phyloP scores from a whole-genome alignment of 2,113 vertebrate species.

The Gallinago undulata region DNA sequence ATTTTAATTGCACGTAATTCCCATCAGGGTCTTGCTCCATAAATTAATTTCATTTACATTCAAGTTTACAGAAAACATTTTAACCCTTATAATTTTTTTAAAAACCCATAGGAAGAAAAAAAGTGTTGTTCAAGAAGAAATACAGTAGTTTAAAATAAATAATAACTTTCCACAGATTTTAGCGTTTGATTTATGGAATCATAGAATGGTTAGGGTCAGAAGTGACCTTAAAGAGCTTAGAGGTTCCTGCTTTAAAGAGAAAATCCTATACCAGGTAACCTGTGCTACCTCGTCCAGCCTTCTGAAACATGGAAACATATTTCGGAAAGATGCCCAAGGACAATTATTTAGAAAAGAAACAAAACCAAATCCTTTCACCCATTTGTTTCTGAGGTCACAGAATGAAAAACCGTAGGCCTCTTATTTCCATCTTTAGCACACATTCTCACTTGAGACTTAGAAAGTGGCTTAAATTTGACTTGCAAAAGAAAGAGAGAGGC shows the following conservation, averaged over 20 bases:
- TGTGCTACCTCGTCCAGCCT: background rate
- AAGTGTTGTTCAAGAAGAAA: background rate
- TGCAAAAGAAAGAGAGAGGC: background rate
- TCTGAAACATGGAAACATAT: background rate
- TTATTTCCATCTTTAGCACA: background rate
- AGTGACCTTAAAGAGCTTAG: too few relatives aligned
- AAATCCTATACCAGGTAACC: background rate
- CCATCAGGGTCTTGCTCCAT: background rate
- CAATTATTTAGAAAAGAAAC: background rate
- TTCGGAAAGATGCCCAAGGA: background rate
- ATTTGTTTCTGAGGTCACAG: background rate
- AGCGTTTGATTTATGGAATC: background rate
- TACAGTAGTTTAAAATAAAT: background rate
- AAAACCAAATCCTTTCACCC: background rate
- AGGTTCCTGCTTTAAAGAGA: background rate
- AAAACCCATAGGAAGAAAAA: background rate
- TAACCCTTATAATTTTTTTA: background rate
- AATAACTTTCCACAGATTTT: background rate
- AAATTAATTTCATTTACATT: background rate
- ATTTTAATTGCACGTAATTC: conserved; percentile 3
- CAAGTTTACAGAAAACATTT: background rate
- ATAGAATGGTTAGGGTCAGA: too few relatives aligned
- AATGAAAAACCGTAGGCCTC: background rate
- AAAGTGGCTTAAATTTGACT: conserved; percentile 13
- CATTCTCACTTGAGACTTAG: background rate